Conservation (phyloP, 2,113 vertebrate species). For the Glareola pratincola region DNA sequence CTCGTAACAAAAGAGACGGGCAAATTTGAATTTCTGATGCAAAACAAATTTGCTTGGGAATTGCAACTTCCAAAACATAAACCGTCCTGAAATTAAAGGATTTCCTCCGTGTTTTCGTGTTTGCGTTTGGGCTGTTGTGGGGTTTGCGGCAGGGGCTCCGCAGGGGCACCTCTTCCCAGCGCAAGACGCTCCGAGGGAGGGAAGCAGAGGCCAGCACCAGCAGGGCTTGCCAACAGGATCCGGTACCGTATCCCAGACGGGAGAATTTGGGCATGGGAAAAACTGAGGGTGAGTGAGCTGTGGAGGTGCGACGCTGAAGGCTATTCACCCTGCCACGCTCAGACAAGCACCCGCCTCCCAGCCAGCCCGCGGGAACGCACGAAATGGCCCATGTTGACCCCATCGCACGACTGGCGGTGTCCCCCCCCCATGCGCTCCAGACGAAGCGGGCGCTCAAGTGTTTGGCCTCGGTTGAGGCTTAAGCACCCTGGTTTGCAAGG, state of each 20-base stretch:
- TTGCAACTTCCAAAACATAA: background rate
- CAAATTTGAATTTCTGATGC: background rate
- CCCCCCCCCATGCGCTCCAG: rapidly evolving
- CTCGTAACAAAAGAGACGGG: background rate
- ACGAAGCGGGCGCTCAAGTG: background rate
- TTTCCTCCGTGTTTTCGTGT: background rate
- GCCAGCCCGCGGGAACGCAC: background rate
- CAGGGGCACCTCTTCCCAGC: background rate
- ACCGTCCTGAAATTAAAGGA: background rate
- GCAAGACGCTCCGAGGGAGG: rapidly evolving
- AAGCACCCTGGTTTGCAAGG: background rate
- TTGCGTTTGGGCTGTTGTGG: background rate
- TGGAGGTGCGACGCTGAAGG: rapidly evolving
- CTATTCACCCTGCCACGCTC: rapidly evolving
- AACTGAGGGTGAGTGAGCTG: rapidly evolving
- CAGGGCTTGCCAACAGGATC: background rate
- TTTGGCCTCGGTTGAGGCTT: background rate
- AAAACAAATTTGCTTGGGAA: background rate
- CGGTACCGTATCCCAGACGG: rapidly evolving
- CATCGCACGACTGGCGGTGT: rapidly evolving
- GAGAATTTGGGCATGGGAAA: background rate
- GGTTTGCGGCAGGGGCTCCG: background rate
- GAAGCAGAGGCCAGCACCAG: background rate
- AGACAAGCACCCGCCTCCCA: background rate
- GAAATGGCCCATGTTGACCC: rapidly evolving